Evolutionary conservation across 1,140 invertebrate genomes (phyloP), one percentile per base, ranked within the genome.

Genomic region (Anastrepha obliqua): DNA sequence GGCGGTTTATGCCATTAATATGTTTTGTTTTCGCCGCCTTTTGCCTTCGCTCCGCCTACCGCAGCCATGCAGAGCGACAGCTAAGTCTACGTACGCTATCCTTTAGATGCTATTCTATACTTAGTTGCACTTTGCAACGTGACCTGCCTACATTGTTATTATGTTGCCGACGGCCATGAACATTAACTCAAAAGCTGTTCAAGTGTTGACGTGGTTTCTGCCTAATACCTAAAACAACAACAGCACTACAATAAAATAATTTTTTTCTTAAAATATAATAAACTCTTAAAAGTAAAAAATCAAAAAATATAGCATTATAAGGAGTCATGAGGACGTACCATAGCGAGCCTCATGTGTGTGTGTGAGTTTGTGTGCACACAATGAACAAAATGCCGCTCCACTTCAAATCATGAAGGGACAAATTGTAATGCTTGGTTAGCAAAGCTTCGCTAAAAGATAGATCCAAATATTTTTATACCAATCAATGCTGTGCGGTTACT

Each of bases 81-180:
- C 67, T 15, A 17, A 44, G 13, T 47, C 70, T 74, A 17, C 29
- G 29, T 29, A 29, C 44, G 44, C 17, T 15, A 74, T 47, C 17
- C 44, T 74, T 74, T 42, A 47, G 17, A 11, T 51, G 15, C 70
- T 47, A 74, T 74, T 74, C 44, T 51, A n/a, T 74, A 74, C 44
- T 74, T n/a, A 74, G 44, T 44, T 74, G 70, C 44, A 74, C 44
- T 74, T 74, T 74, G 44, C 70, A 47, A 51, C 44, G 70, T 74
- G 67, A 74, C 42, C 47, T 29, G 44, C 39, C 44, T 74, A 2
- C 44, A 39, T 11, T 13, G 70, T 74, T 74, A 74, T 74, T 74
- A 15, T 74, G 11, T 47, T 47, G 70, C 70, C 70, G 70, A 51
- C 70, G 70, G 70, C 44, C 70, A 74, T 74, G 70, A 74, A 74